phyloP scores from a whole-genome alignment of 2,888 invertebrate species.

The Hymenopus coronatus region DNA sequence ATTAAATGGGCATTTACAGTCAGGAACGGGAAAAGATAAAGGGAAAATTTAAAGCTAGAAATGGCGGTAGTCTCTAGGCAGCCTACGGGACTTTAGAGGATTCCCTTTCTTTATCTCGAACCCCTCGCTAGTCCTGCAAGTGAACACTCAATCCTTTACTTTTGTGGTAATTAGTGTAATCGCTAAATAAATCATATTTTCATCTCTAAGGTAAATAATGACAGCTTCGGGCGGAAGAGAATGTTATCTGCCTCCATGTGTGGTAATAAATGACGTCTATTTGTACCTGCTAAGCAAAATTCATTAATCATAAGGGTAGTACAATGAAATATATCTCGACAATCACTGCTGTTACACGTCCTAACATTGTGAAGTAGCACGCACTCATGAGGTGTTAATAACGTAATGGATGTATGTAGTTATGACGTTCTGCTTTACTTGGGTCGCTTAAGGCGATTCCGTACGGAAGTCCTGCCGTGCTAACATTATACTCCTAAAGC shows the following conservation, averaged over 20 bases:
- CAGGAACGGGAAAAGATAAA: constrained; percentile 18
- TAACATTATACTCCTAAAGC: background rate
- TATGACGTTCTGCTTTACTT: too few relatives aligned
- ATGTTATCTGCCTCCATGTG: background rate
- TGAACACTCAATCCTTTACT: background rate
- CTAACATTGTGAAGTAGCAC: background rate
- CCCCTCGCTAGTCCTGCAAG: background rate
- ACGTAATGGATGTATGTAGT: background rate
- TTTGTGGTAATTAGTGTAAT: background rate
- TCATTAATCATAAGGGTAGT: background rate
- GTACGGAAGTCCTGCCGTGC: too few relatives aligned
- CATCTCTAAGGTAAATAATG: background rate
- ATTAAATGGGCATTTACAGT: constrained; percentile 17
- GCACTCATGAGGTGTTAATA: background rate
- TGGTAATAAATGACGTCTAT: background rate
- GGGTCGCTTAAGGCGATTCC: too few relatives aligned
- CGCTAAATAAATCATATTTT: background rate
- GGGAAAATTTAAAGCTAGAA: constrained; percentile 20
- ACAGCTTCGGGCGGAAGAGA: background rate
- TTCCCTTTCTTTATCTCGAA: background rate
- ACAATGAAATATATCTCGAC: background rate
- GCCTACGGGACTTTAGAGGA: background rate
- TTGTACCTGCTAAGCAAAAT: background rate
- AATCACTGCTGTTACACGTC: background rate
- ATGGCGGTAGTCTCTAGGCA: background rate